Base-by-base conservation (phyloP, 35 echinoderm and acorn worm species). In the Strongylocentrotus purpuratus region DNA sequence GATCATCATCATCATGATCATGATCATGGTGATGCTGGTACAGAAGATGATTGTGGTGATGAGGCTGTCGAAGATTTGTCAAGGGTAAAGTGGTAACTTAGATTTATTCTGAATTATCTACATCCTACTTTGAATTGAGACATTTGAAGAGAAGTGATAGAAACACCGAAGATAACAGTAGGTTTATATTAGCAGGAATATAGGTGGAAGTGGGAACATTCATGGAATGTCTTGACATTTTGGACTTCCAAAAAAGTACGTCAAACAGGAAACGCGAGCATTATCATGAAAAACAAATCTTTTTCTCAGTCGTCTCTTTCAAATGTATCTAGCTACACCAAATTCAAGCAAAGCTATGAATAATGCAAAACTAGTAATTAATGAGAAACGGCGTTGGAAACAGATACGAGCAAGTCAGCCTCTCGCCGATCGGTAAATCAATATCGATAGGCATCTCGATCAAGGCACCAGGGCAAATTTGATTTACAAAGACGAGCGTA, bases 331-430 rank as follows among this genome's bases (percentile, higher is more conserved):
- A 15, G 50, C 50, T 78, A 78, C 20, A 78, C 25, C n/a, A 22
- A 78, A 28, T 22, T 8, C 65, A 28, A 78, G 22, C 65, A 78
- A 78, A 28, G 65, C 20, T 78, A 15, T 78, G 65, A 78, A 78
- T 78, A n/a, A 78, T n/a, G 20, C 65, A 78, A 78, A 78, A n/a
- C 25, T 78, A 78, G 65, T 78, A n/a, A 78, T 78, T 78, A 78
- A 78, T 78, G 65, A 78, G 65, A 78, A 78, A 78, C 65, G 65
- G 65, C 65, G 65, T 78, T 78, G 65, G 65, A 78, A 78, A 78
- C 65, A 78, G 18, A 78, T n/a, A n/a, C 65, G 22, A 78, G 20
- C 65, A 22, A 78, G 65, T 78, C 65, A 78, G 65, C 22, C 65
- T 28, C 65, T 78, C 65, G 65, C 65, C 65, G 28, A 78, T 78